Percentiles rank a stretch among this genome's conserved stretches.
Conservation (phyloP, 2,113 vertebrate species). For the Pycnonotus jocosus region DNA sequence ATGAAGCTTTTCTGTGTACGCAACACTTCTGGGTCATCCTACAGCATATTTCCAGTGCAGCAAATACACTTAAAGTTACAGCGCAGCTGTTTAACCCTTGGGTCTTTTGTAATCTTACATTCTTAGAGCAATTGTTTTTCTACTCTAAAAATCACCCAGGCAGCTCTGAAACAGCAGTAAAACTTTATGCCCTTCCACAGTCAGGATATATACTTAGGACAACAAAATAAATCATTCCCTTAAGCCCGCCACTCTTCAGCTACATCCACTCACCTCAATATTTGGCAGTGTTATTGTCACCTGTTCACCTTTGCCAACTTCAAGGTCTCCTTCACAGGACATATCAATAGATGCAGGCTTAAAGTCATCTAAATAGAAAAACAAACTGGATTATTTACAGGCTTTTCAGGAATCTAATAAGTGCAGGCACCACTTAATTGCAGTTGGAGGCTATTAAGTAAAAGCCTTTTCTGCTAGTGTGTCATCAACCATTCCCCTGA, state of each 20-base stretch:
- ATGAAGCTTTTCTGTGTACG: background rate
- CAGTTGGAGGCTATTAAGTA: background rate
- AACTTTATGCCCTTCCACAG: background rate
- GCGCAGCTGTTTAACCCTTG: background rate
- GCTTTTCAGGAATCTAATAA: background rate
- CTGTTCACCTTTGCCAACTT: constrained; percentile 97
- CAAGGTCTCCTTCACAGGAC: constrained; percentile 90
- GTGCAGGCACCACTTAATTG: background rate
- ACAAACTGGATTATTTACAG: background rate
- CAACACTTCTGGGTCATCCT: constrained; percentile 34
- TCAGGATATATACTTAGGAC: background rate
- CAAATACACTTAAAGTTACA: constrained; percentile 31
- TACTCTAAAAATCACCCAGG: background rate
- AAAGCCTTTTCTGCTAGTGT: background rate
- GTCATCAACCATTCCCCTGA: background rate
- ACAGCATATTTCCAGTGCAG: background rate
- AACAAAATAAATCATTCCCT: background rate
- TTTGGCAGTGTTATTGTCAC: constrained; percentile 97
- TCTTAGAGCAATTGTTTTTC: background rate
- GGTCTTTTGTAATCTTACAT: background rate
- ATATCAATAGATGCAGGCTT: constrained; percentile 98
- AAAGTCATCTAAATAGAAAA: constrained; percentile 88
- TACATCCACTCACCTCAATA: constrained; percentile 81
- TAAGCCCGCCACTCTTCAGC: background rate
- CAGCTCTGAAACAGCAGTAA: background rate